These are phyloP conservation scores for Zaprionus inermis DNA, from an alignment of 1,140 invertebrate genomes.

Conservation along the genomic window DNA sequence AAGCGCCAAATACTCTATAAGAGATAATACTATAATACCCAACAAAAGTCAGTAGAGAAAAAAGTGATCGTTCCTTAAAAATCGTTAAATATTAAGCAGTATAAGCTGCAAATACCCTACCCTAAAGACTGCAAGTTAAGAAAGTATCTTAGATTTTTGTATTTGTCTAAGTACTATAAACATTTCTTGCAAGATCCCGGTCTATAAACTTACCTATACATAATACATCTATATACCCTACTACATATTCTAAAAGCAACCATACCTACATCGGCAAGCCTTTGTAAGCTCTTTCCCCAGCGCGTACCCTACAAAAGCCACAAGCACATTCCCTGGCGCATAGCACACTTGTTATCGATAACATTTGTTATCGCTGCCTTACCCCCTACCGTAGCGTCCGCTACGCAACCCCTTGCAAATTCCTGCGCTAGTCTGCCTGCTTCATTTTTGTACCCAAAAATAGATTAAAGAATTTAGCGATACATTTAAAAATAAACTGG, in stretches of 20 bases:
- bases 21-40: not conserved
- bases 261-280: too few species aligned
- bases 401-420: conserved; percentile 20
- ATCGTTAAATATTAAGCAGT: too few species aligned
- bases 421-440: conserved; percentile 46
- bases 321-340: not conserved
- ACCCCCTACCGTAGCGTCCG: conserved; percentile 25
- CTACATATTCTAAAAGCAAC: too few species aligned
- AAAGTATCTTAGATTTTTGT: too few species aligned
- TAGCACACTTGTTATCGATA: conserved; percentile 64
- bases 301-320: not conserved
- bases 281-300: not conserved
- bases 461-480: conserved; percentile 77
- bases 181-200: not conserved
- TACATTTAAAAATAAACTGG: conserved; percentile 79
- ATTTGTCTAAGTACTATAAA: too few species aligned
- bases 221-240: too few species aligned
- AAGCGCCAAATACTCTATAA: not conserved
- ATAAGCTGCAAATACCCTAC: too few species aligned
- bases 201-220: not conserved
- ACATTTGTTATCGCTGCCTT: conserved; percentile 43
- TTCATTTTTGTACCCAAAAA: conserved; percentile 56
- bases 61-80: too few species aligned
- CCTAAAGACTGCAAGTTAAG: too few species aligned
- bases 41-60: not conserved